Percentiles rank a stretch among this genome's conserved stretches.
These are phyloP conservation scores for Geotrupes spiniger DNA, from an alignment of 2,888 invertebrate species.

Conservation along the genomic window DNA sequence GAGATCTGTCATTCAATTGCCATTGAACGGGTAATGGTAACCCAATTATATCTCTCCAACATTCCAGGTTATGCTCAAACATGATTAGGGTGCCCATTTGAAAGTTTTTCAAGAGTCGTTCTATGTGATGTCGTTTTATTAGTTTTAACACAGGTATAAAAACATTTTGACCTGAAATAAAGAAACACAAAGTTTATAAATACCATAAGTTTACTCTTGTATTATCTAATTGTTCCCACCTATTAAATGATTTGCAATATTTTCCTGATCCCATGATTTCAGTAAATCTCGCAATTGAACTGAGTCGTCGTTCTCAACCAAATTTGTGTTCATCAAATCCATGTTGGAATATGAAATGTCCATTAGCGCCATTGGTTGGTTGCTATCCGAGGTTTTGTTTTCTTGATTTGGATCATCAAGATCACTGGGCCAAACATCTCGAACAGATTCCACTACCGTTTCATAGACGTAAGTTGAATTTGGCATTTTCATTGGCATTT, in stretches of 20 bases:
- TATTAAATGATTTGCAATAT: conserved; percentile 7
- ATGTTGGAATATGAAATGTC: too few relatives aligned
- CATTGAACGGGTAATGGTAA: conserved; percentile 6
- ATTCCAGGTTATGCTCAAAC: conserved; percentile 30
- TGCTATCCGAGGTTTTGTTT: too few relatives aligned
- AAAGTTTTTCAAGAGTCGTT: conserved; percentile 24
- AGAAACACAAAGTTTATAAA: neutral
- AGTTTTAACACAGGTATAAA: conserved; percentile 9
- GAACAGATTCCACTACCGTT: too few relatives aligned
- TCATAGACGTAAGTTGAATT: too few relatives aligned
- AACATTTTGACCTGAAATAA: conserved; percentile 7
- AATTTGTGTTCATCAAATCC: too few relatives aligned
- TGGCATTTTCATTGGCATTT: too few relatives aligned
- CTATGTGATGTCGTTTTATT: conserved; percentile 28
- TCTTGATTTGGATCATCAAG: too few relatives aligned
- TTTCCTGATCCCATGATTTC: conserved; percentile 7
- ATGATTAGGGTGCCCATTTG: conserved; percentile 28
- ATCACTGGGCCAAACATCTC: too few relatives aligned
- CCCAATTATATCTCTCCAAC: conserved; percentile 27
- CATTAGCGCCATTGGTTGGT: too few relatives aligned
- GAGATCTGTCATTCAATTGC: neutral
- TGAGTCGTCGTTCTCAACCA: neutral
- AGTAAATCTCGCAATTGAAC: neutral
- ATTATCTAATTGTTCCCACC: too few relatives aligned
- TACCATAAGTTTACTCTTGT: too few relatives aligned